Percentiles rank a stretch among this genome's conserved stretches.
phyloP scores from a whole-genome alignment of 2,888 invertebrate genomes.

The Caenorhabditis sp. region DNA sequence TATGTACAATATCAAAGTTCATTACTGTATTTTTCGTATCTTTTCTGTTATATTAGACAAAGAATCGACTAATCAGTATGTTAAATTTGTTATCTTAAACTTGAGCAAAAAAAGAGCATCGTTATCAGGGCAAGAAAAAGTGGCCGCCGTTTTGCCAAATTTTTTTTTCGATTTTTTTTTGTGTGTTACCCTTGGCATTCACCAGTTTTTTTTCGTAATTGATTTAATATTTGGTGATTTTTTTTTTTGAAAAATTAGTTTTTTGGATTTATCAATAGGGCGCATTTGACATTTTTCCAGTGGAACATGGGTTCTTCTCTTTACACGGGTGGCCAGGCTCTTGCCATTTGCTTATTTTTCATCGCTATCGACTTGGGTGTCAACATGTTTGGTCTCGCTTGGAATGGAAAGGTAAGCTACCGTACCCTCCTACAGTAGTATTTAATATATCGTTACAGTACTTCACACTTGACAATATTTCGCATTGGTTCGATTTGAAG shows the following conservation, averaged over 20 bases:
- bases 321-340: constrained; percentile 66
- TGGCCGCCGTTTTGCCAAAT: constrained; percentile 13
- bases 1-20: too few relatives aligned
- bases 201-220: neutral
- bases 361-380: constrained; percentile 50
- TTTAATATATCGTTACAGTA: too few relatives aligned
- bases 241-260: too few relatives aligned
- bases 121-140: constrained; percentile 11
- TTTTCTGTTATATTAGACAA: neutral
- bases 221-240: too few relatives aligned
- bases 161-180: constrained; percentile 2
- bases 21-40: neutral
- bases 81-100: constrained; percentile 10
- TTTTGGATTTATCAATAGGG: too few relatives aligned
- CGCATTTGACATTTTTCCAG: too few relatives aligned
- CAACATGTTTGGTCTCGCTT: constrained; percentile 49
- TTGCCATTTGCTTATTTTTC: constrained; percentile 59
- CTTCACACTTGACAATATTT: constrained; percentile 65
- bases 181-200: neutral
- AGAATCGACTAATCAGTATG: constrained; percentile 28
- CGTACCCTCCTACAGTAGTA: too few relatives aligned
- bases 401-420: constrained; percentile 51
- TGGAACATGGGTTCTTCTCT: constrained; percentile 35
- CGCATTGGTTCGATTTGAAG: constrained; percentile 67
- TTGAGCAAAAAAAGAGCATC: neutral